A percentile compares a stretch with the other conserved stretches of the same genome.
phyloP scores from a whole-genome alignment of 1,140 invertebrate species.

The Pseudomyrmex sp. region DNA sequence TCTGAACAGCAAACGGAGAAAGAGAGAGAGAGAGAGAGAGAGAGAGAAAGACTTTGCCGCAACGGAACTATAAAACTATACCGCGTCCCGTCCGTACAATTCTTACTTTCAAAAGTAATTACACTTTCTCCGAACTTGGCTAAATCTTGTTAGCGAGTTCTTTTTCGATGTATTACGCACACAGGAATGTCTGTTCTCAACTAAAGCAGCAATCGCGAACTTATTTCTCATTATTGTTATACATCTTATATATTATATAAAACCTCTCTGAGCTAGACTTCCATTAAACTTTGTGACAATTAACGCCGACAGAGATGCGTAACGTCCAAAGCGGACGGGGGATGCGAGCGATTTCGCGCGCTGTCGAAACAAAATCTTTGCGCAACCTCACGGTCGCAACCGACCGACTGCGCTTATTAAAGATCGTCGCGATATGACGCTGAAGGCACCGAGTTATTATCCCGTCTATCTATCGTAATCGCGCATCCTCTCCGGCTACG shows the following conservation, averaged over 20 bases:
- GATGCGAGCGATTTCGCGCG: not conserved
- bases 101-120: not conserved
- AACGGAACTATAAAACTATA: too few species aligned
- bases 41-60: too few species aligned
- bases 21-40: too few species aligned
- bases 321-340: constrained; percentile 19
- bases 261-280: not conserved
- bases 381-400: constrained; percentile 21
- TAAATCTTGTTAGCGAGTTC: not conserved
- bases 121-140: not conserved
- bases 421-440: constrained; percentile 50
- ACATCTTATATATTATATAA: not conserved
- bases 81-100: not conserved
- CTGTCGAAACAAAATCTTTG: constrained; percentile 53
- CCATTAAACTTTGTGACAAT: constrained; percentile 16
- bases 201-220: not conserved
- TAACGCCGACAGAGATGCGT: not conserved
- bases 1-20: not conserved
- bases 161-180: not conserved
- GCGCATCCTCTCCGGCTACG: not conserved
- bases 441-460: constrained; percentile 42
- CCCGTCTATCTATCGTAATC: constrained; percentile 53
- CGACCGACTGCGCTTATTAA: constrained; percentile 49
- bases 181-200: too few species aligned
- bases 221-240: not conserved